Conservation (phyloP, 2,113 vertebrate species). For the Coracopsis vasa region DNA sequence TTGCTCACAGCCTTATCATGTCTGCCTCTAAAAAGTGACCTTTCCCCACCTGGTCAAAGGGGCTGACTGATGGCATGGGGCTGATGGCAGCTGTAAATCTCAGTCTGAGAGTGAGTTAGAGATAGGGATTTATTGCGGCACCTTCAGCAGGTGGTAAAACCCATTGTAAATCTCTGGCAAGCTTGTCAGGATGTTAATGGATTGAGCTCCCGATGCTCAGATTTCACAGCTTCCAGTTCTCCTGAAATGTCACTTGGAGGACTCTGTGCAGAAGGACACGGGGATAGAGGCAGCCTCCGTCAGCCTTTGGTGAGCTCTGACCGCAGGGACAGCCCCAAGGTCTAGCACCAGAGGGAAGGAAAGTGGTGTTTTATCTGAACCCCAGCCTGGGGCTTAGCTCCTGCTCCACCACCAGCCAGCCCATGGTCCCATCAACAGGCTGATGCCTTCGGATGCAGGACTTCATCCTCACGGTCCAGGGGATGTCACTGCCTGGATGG, state of each 20-base stretch:
- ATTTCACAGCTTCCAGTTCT: constrained; percentile 35
- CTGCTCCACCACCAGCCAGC: not conserved
- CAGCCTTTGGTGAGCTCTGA: not conserved
- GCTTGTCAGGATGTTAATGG: constrained; percentile 49
- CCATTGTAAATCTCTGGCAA: constrained; percentile 45
- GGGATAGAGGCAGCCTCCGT: not conserved
- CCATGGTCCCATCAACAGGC: accelerated
- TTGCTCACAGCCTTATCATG: not conserved
- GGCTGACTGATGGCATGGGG: constrained; percentile 9
- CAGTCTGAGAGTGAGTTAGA: not conserved
- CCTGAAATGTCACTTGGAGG: constrained; percentile 46
- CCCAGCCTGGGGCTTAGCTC: not conserved
- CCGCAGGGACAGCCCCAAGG: accelerated
- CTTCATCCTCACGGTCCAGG: not conserved
- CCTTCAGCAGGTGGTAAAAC: constrained; percentile 53
- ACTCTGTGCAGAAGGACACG: not conserved
- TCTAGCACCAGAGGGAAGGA: not conserved
- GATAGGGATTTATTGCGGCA: constrained; percentile 37
- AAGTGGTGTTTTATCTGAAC: accelerated
- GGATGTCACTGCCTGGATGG: not conserved
- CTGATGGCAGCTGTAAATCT: constrained; percentile 52
- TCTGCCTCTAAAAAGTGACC: not conserved
- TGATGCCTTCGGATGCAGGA: not conserved
- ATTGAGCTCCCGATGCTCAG: not conserved
- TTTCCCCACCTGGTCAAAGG: not conserved